Evolutionary conservation across 1,140 invertebrate species (phyloP).

Genomic region (Cotesia chilonis): DNA sequence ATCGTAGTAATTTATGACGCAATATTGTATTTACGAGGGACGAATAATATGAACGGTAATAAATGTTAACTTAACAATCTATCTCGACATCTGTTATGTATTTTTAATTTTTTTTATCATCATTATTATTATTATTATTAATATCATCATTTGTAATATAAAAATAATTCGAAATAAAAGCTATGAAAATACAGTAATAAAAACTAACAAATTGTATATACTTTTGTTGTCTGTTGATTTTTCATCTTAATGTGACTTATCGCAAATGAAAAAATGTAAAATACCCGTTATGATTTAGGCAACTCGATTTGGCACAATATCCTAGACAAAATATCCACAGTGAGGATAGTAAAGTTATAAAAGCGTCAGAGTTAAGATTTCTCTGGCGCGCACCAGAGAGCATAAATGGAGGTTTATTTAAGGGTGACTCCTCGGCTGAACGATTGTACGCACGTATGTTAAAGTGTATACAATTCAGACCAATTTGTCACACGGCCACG

Average conservation of each 20-base stretch:
- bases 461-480: conserved; percentile 31
- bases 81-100: conserved; percentile 4
- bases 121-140: not conserved
- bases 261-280: not conserved
- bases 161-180: not conserved
- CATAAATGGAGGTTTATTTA: conserved; percentile 35
- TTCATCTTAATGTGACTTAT: conserved; percentile 18
- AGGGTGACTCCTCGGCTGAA: conserved; percentile 22
- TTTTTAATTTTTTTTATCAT: not conserved
- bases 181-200: too few relatives aligned
- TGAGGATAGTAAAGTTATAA: conserved; percentile 31
- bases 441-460: conserved; percentile 26
- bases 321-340: conserved; percentile 25
- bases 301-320: conserved; percentile 31
- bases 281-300: conserved; percentile 20
- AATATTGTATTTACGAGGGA: conserved; percentile 19
- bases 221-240: conserved; percentile 5
- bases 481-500: conserved; percentile 38
- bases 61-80: conserved; percentile 13
- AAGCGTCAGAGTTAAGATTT: conserved; percentile 36
- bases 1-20: conserved; percentile 1
- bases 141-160: not conserved
- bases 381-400: conserved; percentile 23
- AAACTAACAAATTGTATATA: not conserved
- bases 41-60: not conserved